A percentile compares a stretch with the other conserved stretches of the same genome.
Evolutionary conservation across 2,888 invertebrate genomes (phyloP).

Genomic region (Deilephila elpenor): DNA sequence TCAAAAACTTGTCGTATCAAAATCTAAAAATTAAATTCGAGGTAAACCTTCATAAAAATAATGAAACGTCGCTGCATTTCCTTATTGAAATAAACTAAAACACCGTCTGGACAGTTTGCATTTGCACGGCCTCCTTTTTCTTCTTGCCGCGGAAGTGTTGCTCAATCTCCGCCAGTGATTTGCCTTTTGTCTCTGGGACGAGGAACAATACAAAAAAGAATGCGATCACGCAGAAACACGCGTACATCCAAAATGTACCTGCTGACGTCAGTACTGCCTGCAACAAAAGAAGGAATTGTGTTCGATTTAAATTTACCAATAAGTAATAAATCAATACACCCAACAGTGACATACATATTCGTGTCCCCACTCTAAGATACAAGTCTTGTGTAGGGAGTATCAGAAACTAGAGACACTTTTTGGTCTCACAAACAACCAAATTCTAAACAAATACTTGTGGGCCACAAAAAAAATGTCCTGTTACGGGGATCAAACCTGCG

Average conservation of each 20-base stretch:
- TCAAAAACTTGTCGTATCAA: too few relatives aligned
- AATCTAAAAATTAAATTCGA: not conserved
- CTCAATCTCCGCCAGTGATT: constrained; percentile 87
- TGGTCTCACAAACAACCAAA: too few relatives aligned
- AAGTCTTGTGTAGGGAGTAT: not conserved
- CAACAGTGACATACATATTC: not conserved
- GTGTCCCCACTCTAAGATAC: not conserved
- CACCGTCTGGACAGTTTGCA: constrained; percentile 39
- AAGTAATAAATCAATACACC: not conserved
- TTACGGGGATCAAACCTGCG: too few relatives aligned
- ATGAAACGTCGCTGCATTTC: too few relatives aligned
- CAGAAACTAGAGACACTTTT: too few relatives aligned
- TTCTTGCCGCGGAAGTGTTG: constrained; percentile 74
- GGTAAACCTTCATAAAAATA: not conserved
- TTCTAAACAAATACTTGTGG: too few relatives aligned
- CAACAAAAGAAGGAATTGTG: constrained; percentile 25
- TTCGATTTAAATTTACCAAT: not conserved
- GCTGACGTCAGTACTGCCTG: constrained; percentile 78
- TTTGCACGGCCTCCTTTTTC: constrained; percentile 57
- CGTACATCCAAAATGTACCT: constrained; percentile 84
- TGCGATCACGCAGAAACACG: constrained; percentile 77
- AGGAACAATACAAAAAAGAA: constrained; percentile 81
- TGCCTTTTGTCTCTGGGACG: constrained; percentile 89
- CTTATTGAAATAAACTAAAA: constrained; percentile 13
- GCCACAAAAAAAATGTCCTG: too few relatives aligned